Base-by-base conservation (phyloP, 2,888 invertebrate genomes). In the Leptinotarsa tumamoca region DNA sequence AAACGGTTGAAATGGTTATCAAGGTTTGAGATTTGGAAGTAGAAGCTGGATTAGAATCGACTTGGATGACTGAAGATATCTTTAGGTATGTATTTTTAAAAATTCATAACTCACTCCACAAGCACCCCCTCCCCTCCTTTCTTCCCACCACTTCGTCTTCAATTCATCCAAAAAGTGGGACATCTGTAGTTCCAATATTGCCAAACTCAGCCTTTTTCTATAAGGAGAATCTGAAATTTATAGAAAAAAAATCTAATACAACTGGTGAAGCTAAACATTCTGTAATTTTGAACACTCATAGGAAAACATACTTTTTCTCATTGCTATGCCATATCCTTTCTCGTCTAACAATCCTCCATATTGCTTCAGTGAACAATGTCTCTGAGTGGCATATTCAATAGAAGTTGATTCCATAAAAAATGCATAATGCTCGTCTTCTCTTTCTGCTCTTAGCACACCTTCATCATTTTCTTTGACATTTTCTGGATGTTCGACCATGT, bases 121-220 rank as follows among this genome's bases (percentile, higher is more conserved):
- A 82, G 90, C 90, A 1, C 92, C 92, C 21, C 93, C 94, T 0
- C 93, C 93, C 68, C 92, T 89, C 84, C 91, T 91, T 82, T 94
- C 92, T 83, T 92, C 92, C 96, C 96, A 96, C 96, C 96, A 96
- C 84, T 92, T 91, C 71, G 92, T 91, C 84, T 94, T 94, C 71
- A 96, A 86, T 80, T 91, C 91, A 58, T 91, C 92, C 67, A 96
- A 90, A 67, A 91, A 90, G 7, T 95, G 95, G 7, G 90, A 90
- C 86, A 95, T 95, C 85, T 95, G 94, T 18, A 96, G 89, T 82
- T 92, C 91, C 17, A 96, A 88, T 74, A 96, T 91, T 33, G 94
- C 94, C 54, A 92, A 92, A 79, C 93, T 95, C 72, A 96, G 91
- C 70, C 90, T 89, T 77, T 91, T 92, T 73, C 94, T 91, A 85